Conservation (phyloP, 2,888 invertebrate genomes). For the Cactoblastis cactorum region DNA sequence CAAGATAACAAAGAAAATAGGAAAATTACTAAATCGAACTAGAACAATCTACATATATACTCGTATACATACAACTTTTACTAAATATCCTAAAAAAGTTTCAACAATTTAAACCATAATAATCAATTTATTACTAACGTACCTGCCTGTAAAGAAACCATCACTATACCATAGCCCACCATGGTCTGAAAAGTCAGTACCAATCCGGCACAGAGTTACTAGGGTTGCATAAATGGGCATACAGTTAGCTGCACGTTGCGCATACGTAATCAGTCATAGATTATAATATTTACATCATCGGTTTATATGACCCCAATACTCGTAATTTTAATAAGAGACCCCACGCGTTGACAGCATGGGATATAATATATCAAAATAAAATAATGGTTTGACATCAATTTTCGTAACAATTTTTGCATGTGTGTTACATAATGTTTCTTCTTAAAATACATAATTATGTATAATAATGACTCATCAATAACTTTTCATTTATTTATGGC, state of each 20-base stretch:
- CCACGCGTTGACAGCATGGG: neutral
- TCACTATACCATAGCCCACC: slow-evolving; percentile 32
- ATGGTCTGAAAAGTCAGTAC: slow-evolving; percentile 24
- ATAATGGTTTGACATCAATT: no score
- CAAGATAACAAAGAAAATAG: neutral
- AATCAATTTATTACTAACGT: neutral
- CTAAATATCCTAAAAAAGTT: no score
- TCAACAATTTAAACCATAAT: neutral
- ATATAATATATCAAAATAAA: no score
- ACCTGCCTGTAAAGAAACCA: slow-evolving; percentile 26
- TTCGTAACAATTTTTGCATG: no score
- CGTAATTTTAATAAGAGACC: slow-evolving; percentile 21
- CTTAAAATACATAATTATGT: no score
- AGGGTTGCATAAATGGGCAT: slow-evolving; percentile 49
- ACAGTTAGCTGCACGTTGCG: slow-evolving; percentile 61
- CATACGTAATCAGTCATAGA: slow-evolving; percentile 53
- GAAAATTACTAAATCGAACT: neutral
- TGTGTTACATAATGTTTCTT: no score
- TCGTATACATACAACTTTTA: no score
- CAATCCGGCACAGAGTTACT: slow-evolving; percentile 21
- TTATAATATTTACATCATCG: slow-evolving; percentile 52
- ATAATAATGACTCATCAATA: no score
- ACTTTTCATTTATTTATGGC: no score
- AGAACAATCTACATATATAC: no score
- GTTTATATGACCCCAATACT: slow-evolving; percentile 17